Base-by-base conservation (phyloP, 2,888 invertebrate genomes). In the Brachypterus glaber region DNA sequence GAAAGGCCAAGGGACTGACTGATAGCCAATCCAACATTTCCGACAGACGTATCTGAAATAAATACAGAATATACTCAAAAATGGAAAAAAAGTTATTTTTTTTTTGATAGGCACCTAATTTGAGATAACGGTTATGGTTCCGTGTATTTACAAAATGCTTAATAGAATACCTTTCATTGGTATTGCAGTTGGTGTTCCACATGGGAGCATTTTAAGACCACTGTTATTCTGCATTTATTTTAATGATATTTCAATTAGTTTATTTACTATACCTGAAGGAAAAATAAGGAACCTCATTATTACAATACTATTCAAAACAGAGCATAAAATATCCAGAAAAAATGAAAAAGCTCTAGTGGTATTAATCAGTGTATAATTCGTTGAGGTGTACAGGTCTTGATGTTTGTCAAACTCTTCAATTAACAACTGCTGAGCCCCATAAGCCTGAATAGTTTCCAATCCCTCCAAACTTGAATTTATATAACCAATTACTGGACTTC, bases 1-100 rank as follows among this genome's bases (percentile, higher is more conserved):
- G 83, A 82, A 40, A 87, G 70, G 1, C 77, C 76, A 63, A 86
- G 80, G 9, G 83, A 80, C 58, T 86, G 83, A 0, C 85, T 84
- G 35, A 87, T 79, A n/a, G 84, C 84, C 37, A 87, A 60, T 12
- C 56, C 57, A 7, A 55, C 50, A 35, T 50, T 46, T 15, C 56
- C 57, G 26, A 52, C 54, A 16, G 46, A 44, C 1, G 45, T 46
- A 43, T 41, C 58, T 57, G 30, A 33, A 52, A 50, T 16, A 25
- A 31, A 13, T 84, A 7, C 9, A 34, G 15, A n/a, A 12, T 17
- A 12, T 85, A 2, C 9, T 21, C 9, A 21, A 21, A 7, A 21
- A n/a, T n/a, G n/a, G n/a, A n/a, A n/a, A n/a, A n/a, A n/a, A n/a
- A n/a, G n/a, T n/a, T n/a, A n/a, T n/a, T n/a, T n/a, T n/a, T n/a